Evolutionary conservation across 2,888 invertebrate species (phyloP), one percentile per base, ranked within the genome.

Genomic region (Amphiduros pacificus): DNA sequence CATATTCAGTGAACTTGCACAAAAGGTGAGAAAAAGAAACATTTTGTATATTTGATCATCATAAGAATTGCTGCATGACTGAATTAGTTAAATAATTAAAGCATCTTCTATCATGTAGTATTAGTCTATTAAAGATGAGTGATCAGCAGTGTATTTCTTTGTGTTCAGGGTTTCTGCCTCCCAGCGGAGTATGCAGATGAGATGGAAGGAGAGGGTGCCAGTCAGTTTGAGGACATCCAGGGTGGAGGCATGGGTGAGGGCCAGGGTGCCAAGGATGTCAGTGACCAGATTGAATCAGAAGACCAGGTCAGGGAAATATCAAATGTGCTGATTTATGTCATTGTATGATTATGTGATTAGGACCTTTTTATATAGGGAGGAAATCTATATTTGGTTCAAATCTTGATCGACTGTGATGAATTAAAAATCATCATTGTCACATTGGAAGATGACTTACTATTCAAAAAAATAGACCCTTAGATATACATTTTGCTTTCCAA

Each of bases 211-310:
- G 83, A 83, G 59, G 83, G 82, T 1, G 78, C 78, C 17, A 82
- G 81, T 9, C 79, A 85, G 65, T 83, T 85, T 67, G 80, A 83
- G 70, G 85, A 85, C 64, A 82, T 83, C 55, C 84, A 84, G 66
- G 93, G 93, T 5, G 90, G 92, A 77, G 97, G 97, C 0, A 85
- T 97, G 3, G 94, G 94, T 0, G 96, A 96, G 65, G 97, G 96
- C 0, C 90, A 91, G 83, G 95, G 95, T 0, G 61, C 57, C 22
- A 93, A 91, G 74, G 98, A 99, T 82, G 94, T 97, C 28, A 97
- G 97, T 0, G 96, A 98, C 63, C 89, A 82, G 77, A 92, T 96
- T 56, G 92, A 93, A 78, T 88, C 88, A n/a, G 82, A 84, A 69
- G 96, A 96, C 85, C 96, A 97, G 77, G n/a, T n/a, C n/a, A n/a